Evolutionary conservation across 2,888 invertebrate genomes (phyloP).

Genomic region (Agriopis marginaria): DNA sequence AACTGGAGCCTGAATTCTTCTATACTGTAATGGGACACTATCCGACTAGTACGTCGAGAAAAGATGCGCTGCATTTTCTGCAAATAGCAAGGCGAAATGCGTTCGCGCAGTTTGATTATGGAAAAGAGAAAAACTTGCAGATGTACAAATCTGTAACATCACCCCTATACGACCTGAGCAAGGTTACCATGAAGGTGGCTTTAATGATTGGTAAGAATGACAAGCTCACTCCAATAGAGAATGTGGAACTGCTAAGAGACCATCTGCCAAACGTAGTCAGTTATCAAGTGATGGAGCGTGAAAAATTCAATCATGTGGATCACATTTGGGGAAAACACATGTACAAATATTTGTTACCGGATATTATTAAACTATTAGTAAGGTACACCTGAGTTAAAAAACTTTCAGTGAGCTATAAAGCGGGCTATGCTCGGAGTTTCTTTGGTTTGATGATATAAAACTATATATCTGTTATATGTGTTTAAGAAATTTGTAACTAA

Average conservation of each 20-base stretch:
- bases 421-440: too few species aligned
- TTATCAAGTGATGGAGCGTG: conserved; percentile 49
- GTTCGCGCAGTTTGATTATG: conserved; percentile 36
- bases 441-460: too few species aligned
- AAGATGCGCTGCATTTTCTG: conserved; percentile 51
- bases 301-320: conserved; percentile 58
- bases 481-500: too few species aligned
- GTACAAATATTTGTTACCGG: conserved; percentile 55
- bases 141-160: conserved; percentile 26
- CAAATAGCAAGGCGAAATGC: conserved; percentile 26
- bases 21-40: conserved; percentile 50
- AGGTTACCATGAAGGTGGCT: conserved; percentile 55
- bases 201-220: conserved; percentile 83
- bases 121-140: conserved; percentile 21
- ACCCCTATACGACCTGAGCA: conserved; percentile 36
- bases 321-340: conserved; percentile 56
- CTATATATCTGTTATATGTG: too few species aligned
- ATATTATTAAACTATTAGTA: conserved; percentile 45
- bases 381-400: conserved; percentile 21
- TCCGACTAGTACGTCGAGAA: conserved; percentile 54
- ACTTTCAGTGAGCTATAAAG: too few species aligned
- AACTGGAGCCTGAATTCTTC: conserved; percentile 80
- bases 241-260: conserved; percentile 43
- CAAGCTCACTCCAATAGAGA: conserved; percentile 69
- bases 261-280: conserved; percentile 55